phyloP scores from a whole-genome alignment of 2,888 invertebrate species.

The Leucophenga montana region DNA sequence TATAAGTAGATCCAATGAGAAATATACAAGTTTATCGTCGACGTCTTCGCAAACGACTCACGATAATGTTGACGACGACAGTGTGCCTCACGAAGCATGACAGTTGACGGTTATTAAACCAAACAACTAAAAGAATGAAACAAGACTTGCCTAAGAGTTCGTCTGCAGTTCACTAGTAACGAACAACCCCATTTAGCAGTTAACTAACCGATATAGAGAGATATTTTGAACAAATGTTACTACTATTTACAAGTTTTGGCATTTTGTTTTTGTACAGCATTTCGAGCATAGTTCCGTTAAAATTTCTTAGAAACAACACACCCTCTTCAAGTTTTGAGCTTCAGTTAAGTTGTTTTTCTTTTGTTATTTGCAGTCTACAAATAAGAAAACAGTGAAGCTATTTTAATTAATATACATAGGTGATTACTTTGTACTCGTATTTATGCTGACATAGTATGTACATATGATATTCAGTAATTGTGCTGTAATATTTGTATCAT shows the following conservation, averaged over 20 bases:
- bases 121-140: slow-evolving; percentile 35
- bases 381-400: slow-evolving; percentile 12
- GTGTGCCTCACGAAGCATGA: slow-evolving; percentile 58
- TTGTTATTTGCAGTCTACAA: slow-evolving; percentile 12
- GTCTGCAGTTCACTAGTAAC: no score
- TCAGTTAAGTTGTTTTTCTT: background rate
- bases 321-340: slow-evolving; percentile 7
- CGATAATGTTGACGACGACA: slow-evolving; percentile 31
- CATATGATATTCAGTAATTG: no score
- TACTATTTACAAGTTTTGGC: background rate
- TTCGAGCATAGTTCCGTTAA: slow-evolving; percentile 64
- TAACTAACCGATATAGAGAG: no score
- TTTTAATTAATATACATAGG: background rate
- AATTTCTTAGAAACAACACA: slow-evolving; percentile 4
- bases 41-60: slow-evolving; percentile 14
- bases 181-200: slow-evolving; percentile 9
- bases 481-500: no score
- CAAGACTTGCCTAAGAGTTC: no score
- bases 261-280: slow-evolving; percentile 12
- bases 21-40: background rate
- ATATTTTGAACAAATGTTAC: no score
- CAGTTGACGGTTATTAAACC: slow-evolving; percentile 66
- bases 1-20: no score
- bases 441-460: no score
- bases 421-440: no score